Evolutionary conservation across 2,888 invertebrate species (phyloP), one percentile per base, ranked within the genome.

Genomic region (Caradrina kadenii): DNA sequence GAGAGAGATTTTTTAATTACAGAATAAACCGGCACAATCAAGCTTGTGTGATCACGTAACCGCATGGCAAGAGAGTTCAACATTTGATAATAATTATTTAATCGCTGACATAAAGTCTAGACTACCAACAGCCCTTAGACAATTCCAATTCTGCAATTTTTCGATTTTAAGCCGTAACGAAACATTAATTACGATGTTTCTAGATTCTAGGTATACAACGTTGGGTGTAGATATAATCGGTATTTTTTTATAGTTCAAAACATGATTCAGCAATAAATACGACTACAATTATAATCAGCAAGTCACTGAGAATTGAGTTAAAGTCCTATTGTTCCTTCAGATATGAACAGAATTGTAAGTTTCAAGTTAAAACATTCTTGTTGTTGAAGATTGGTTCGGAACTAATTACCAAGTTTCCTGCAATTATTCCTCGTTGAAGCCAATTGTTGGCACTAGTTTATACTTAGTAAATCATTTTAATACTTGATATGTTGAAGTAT

Each of bases 371-470:
- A 77, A 77, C 45, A 50, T 11, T 65, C 45, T 49, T 52, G 19
- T 71, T 75, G 61, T 76, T 65, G 52, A 50, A 76, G 62, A 62
- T 65, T 72, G 62, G 31, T 63, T 54, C 39, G 8, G 31, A 65
- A 62, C 65, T 62, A 72, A 78, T 72, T 76, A 54, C 22, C 22
- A 59, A 72, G 39, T 77, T 76, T 62, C 31, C 53, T 54, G 58
- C 22, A 58, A 62, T 58, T 71, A 65, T 62, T 78, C 35, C 21
- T 50, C 10, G 13, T 39, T 50, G 13, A 17, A 77, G 26, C 26
- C 50, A 75, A 77, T 58, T 65, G 19, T 49, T 15, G 11, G 39
- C 19, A 31, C 49, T 39, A 31, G 22, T 74, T 66, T 17, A 54
- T 22, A 3, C 45, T 45, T 45, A 26, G 19, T 39, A 55, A 54